Evolutionary conservation across 2,888 invertebrate species (phyloP).

Genomic region (Brachylomia viminalis): DNA sequence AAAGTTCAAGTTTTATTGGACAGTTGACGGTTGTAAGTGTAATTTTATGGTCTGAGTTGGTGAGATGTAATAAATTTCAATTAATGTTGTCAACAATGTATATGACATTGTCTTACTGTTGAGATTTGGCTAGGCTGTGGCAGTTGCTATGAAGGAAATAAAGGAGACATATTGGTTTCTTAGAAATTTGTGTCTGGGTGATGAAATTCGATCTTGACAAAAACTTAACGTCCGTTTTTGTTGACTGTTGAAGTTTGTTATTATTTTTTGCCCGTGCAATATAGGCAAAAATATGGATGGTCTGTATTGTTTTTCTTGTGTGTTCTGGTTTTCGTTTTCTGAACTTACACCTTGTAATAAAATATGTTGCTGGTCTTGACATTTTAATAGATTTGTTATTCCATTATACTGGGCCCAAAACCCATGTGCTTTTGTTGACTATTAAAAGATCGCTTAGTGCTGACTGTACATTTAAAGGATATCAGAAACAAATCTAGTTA

Average conservation of each 20-base stretch:
- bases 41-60: conserved; percentile 80
- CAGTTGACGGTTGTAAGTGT: conserved; percentile 68
- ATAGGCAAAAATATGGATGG: too few relatives aligned
- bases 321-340: not conserved
- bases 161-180: conserved; percentile 45
- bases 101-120: conserved; percentile 82
- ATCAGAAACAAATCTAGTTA: not conserved
- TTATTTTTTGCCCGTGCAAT: conserved; percentile 12
- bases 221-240: conserved; percentile 30
- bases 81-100: conserved; percentile 85
- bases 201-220: conserved; percentile 49
- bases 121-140: conserved; percentile 81
- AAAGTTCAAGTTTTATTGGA: conserved; percentile 71
- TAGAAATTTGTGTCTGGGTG: conserved; percentile 35
- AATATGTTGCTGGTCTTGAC: not conserved
- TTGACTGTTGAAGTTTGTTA: conserved; percentile 14
- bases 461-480: not conserved
- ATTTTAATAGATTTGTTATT: not conserved
- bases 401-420: not conserved
- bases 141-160: conserved; percentile 54
- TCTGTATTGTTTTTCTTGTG: conserved; percentile 21
- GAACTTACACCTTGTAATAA: not conserved
- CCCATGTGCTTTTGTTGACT: too few relatives aligned
- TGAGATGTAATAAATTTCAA: conserved; percentile 89
- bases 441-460: not conserved